Evolutionary conservation across 2,113 vertebrate species (phyloP), one percentile per base, ranked within the genome.

Genomic region (Raphicerus campestris): DNA sequence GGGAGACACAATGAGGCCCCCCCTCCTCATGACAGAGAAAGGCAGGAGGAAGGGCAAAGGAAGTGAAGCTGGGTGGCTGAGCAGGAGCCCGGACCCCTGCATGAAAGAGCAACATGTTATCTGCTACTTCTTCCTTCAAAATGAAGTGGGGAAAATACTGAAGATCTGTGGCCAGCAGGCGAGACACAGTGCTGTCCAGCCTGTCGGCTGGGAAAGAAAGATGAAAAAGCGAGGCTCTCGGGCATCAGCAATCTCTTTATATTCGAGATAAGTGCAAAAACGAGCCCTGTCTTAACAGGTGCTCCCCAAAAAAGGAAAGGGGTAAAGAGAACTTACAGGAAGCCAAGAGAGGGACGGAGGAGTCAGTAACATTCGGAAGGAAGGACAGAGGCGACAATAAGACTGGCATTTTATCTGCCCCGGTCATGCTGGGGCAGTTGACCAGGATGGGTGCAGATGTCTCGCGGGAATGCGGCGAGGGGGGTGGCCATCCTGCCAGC

Each of bases 231-330:
- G 96, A 97, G 97, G 98, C 97, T 98, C 98, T 98, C 93, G 98
- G 98, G 98, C 98, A 55, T 97, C 98, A 98, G 98, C 98, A 98
- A 98, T 98, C 98, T 98, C 97, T 97, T 97, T 94, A 95, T 91
- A 96, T 94, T 98, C 80, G 98, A 98, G 98, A 98, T 98, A 98
- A 98, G 98, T 98, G 97, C 97, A 98, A 98, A 97, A 97, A 91
- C 19, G 89, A 98, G 97, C 91, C 93, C 98, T 97, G 96, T 97
- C 90, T 94, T 6, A 91, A 97, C 97, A 98, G 98, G 94, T 96
- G 97, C 97, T 98, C 95, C 97, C 97, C 47, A 4, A 77, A 91
- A 93, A 96, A 97, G 95, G 87, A 97, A 98, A 97, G 70, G 78
- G 90, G 75, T 81, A 70, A 83, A 93, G 87, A 90, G 70, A 98